phyloP scores from a whole-genome alignment of 2,797 vertebrate species.

The Eleutherodactylus coqui region DNA sequence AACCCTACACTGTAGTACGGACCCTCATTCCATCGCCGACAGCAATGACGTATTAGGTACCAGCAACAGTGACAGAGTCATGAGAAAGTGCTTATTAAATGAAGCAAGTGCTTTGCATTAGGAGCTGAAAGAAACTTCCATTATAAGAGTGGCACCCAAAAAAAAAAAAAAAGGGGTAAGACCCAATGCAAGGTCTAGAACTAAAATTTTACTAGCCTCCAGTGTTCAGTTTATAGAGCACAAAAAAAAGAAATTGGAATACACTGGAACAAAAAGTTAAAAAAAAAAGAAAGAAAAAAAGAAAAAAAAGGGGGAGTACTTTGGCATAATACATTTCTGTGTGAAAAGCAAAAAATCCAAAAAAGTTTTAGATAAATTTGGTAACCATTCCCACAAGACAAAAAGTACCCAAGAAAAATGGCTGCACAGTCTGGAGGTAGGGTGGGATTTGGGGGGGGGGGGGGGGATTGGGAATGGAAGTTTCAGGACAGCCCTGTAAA shows the following conservation, averaged over 20 bases:
- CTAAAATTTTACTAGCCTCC: conserved; percentile 30
- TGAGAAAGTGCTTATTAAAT: conserved; percentile 84
- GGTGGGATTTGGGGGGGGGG: neutral
- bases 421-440: conserved; percentile 57
- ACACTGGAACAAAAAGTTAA: conserved; percentile 1
- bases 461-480: conserved; percentile 64
- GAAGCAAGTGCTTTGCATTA: conserved; percentile 86
- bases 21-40: conserved; percentile 11
- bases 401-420: conserved; percentile 50
- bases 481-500: conserved; percentile 72
- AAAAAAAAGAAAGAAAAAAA: no score
- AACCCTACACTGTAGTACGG: conserved; percentile 64
- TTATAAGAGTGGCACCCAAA: conserved; percentile 52
- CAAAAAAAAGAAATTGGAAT: neutral
- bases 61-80: conserved; percentile 53
- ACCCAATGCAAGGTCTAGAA: conserved; percentile 1
- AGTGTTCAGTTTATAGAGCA: conserved; percentile 19
- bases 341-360: conserved; percentile 50
- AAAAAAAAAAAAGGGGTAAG: conserved; percentile 27
- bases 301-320: conserved; percentile 43
- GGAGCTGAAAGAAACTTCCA: conserved; percentile 75
- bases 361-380: conserved; percentile 3
- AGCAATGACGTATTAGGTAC: conserved; percentile 27
- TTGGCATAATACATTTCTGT: conserved; percentile 62
- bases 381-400: conserved; percentile 52